phyloP scores from a whole-genome alignment of 2,888 invertebrate genomes.

The Oligia fasciuncula region DNA sequence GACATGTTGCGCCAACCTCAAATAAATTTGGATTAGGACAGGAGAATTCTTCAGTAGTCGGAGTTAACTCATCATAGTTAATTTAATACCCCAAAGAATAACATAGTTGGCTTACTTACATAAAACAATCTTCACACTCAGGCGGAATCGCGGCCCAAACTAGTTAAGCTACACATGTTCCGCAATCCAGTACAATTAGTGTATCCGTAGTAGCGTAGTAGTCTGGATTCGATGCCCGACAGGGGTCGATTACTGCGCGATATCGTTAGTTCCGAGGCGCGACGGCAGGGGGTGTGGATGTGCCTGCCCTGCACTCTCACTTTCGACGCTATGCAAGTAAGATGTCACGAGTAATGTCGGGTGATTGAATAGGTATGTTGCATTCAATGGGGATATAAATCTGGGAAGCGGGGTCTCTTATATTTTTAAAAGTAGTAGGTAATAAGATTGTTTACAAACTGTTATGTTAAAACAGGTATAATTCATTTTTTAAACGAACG shows the following conservation, averaged over 20 bases:
- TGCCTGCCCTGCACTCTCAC: slow-evolving; percentile 32
- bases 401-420: too few species aligned
- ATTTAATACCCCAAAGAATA: background rate
- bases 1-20: background rate
- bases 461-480: background rate
- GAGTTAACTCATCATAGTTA: background rate
- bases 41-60: background rate
- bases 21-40: background rate
- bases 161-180: slow-evolving; percentile 26
- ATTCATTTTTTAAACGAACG: background rate
- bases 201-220: slow-evolving; percentile 1
- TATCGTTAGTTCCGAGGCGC: slow-evolving; percentile 32
- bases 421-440: background rate
- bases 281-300: slow-evolving; percentile 23
- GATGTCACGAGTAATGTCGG: background rate
- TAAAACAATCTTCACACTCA: background rate
- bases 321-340: slow-evolving; percentile 17
- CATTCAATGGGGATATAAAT: too few species aligned
- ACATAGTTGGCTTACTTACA: too few species aligned
- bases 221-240: slow-evolving; percentile 26
- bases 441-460: too few species aligned
- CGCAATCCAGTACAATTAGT: slow-evolving; percentile 44
- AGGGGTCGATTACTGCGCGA: slow-evolving; percentile 32
- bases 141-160: background rate
- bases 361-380: background rate